Base-by-base conservation (phyloP, 1,140 invertebrate species). In the Musca vetustissima region DNA sequence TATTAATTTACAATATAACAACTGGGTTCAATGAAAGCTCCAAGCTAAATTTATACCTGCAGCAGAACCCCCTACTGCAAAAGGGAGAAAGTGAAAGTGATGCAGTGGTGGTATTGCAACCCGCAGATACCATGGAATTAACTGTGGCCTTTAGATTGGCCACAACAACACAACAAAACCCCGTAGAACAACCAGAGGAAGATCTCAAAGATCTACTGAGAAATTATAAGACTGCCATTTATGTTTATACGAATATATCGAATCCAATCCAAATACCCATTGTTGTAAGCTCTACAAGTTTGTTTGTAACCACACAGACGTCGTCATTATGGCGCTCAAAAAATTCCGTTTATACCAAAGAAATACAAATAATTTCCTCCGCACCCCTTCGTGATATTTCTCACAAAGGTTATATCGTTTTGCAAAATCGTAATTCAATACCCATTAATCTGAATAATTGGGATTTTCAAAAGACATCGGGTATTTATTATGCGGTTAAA, bases 41-140 rank as follows among this genome's bases (percentile, higher is more conserved):
- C 17, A 65, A 57, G 59, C 68, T 50, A 50, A 69, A 15, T 13
- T 65, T 55, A 28, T 48, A 47, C 24, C 36, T 53, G 32, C 15
- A 11, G 57, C n/a, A n/a, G n/a, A n/a, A n/a, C n/a, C 14, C 64
- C 47, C 17, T 49, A 28, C 3, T 4, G 28, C 3, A 8, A 4
- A 28, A 28, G 8, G 24, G 7, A 22, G 91, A 80, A 85, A 91
- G 21, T 24, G 24, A 14, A 52, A 11, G 19, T 2, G 24, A 17
- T 19, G 6, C 9, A 28, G 19, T 57, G 19, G 49, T 57, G 28
- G 49, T 69, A 14, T 28, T 83, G 21, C 72, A 74, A 65, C 78
- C 78, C 9, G 76, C 77, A 0, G 72, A 80, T 6, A 72, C 76
- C 0, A 64, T 74, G 14, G 72, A 75, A 19, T 55, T 82, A 14